Conservation (phyloP, 2,888 invertebrate species). For the Galerucella calmariensis region DNA sequence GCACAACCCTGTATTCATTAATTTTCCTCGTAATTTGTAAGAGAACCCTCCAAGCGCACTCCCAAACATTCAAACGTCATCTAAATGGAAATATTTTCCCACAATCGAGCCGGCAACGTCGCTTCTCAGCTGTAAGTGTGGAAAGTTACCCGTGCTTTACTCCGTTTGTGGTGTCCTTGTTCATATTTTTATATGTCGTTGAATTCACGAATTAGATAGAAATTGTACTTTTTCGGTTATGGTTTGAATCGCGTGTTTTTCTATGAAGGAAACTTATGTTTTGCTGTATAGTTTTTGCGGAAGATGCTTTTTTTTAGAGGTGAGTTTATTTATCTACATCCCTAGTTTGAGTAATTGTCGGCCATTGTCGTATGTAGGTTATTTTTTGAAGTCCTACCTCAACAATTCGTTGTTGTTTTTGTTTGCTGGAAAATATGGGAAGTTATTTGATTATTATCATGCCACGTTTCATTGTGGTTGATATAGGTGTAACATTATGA, state of each 20-base stretch:
- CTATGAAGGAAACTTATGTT: slow-evolving; percentile 12
- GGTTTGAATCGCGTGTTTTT: slow-evolving; percentile 18
- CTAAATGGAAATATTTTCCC: slow-evolving; percentile 29
- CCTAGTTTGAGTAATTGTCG: neutral
- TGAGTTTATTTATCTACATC: slow-evolving; percentile 6
- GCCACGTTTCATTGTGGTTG: slow-evolving; percentile 7
- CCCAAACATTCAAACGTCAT: slow-evolving; percentile 30
- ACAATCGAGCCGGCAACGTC: slow-evolving; percentile 37
- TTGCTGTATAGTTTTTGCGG: slow-evolving; percentile 1
- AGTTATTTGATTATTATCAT: neutral
- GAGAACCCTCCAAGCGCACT: slow-evolving; percentile 18
- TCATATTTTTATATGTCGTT: slow-evolving; percentile 47
- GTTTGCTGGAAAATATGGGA: neutral
- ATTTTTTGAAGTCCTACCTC: slow-evolving; percentile 6
- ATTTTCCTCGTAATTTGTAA: neutral
- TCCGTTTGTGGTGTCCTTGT: slow-evolving; percentile 43
- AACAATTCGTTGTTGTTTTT: neutral
- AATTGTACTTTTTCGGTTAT: slow-evolving; percentile 2
- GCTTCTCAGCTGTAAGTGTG: slow-evolving; percentile 37
- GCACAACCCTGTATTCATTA: no score
- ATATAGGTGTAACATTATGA: neutral
- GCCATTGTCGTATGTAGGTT: slow-evolving; percentile 15
- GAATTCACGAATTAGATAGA: slow-evolving; percentile 35
- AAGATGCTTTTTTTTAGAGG: slow-evolving; percentile 40
- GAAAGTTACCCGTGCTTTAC: slow-evolving; percentile 48